Conservation (phyloP, 1,140 invertebrate genomes). For the Megalopta genalis region DNA sequence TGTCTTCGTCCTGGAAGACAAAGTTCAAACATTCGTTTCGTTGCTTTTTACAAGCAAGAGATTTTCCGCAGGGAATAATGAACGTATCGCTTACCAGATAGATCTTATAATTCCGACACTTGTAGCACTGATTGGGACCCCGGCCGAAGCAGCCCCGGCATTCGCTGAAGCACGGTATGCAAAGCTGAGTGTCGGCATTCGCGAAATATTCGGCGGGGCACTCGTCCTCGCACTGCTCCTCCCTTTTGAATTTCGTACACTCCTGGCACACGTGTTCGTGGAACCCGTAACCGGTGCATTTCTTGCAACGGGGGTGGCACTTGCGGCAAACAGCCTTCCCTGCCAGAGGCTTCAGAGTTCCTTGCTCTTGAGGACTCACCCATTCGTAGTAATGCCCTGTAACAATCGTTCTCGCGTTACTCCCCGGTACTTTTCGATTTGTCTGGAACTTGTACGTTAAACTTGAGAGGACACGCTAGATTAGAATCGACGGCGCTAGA, state of each 20-base stretch:
- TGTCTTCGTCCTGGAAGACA: conserved; percentile 78
- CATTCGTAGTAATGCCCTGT: conserved; percentile 92
- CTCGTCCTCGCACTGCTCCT: conserved; percentile 94
- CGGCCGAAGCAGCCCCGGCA: conserved; percentile 93
- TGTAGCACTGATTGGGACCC: conserved; percentile 87
- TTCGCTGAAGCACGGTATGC: conserved; percentile 89
- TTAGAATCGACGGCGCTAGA: too few species aligned
- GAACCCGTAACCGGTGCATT: conserved; percentile 93
- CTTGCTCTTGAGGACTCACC: conserved; percentile 87
- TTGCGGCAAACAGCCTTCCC: conserved; percentile 92
- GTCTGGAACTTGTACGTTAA: too few species aligned
- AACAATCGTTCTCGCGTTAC: background rate
- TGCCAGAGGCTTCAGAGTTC: conserved; percentile 84
- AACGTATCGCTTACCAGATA: conserved; percentile 80
- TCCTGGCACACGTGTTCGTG: conserved; percentile 91
- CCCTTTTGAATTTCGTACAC: conserved; percentile 91
- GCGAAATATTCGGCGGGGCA: conserved; percentile 92
- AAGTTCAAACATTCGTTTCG: too few species aligned
- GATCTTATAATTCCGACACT: conserved; percentile 93
- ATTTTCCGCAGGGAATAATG: background rate
- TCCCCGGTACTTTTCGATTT: too few species aligned
- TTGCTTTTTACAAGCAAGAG: too few species aligned
- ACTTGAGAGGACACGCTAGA: too few species aligned
- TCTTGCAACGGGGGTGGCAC: conserved; percentile 94
- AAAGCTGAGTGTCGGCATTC: conserved; percentile 86